Evolutionary conservation across 2,888 invertebrate genomes (phyloP), one percentile per base, ranked within the genome.

Genomic region (Melanotus villosus): DNA sequence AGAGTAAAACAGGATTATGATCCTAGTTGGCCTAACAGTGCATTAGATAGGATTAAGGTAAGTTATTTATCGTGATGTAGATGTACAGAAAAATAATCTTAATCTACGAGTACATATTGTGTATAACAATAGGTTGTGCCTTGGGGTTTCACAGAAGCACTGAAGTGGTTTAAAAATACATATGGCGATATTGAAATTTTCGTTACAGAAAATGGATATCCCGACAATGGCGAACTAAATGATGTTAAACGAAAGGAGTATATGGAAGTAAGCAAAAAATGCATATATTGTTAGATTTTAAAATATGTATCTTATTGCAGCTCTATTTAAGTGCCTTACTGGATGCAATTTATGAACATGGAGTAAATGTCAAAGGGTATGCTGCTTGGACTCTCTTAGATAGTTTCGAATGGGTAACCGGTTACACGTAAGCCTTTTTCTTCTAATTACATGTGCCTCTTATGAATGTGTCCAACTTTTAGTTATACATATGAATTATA

Each of bases 181-280:
- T 80, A 81, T 63, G 83, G 85, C 41, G 86, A 89, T 77, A 87
- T 88, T 0, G 82, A 86, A 23, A 83, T 91, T 12, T 85, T 86
- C 63, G 80, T 90, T 1, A 88, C 88, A 0, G 90, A 89, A 77
- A 90, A 89, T 70, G 90, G 90, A 2, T 86, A 85, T 82, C 85
- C 89, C 1, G 87, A 87, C 30, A 34, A 70, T 0, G 87, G 85
- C 0, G 84, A 85, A 0, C 75, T 86, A 0, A 70, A 86, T 0
- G 90, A 90, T 77, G 4, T 5, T 7, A 7, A 26, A 3, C 3
- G 26, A 26, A 26, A 5, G 26, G 4, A 7, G 26, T 26, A 26
- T 26, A 5, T 26, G 3, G 26, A 26, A 7, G 26, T 26, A 26
- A 26, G 32, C 10, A 26, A 26, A 5, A 26, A 3, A 26, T 10